These are phyloP conservation scores for Megalonaias nervosa DNA, from an alignment of 1,140 invertebrate genomes.

Conservation along the genomic window DNA sequence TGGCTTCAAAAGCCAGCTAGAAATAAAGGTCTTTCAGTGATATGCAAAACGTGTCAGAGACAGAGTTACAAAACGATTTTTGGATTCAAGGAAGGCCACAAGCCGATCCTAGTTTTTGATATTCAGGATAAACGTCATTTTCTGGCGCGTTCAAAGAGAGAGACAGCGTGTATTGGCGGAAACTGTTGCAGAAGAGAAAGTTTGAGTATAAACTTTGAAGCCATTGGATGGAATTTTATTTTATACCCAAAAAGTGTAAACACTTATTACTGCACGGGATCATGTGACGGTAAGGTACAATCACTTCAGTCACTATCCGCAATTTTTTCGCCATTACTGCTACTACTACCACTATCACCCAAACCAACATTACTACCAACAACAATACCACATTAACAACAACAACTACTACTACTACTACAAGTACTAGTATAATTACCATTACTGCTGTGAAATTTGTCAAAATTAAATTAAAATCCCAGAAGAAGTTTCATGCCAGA, in stretches of 20 bases:
- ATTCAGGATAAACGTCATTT: constrained; percentile 16
- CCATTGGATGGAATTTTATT: constrained; percentile 95
- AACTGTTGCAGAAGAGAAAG: constrained; percentile 86
- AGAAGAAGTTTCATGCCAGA: neutral
- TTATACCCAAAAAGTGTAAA: constrained; percentile 89
- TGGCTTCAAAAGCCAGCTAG: constrained; percentile 81
- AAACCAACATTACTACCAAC: too few relatives aligned
- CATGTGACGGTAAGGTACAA: constrained; percentile 75
- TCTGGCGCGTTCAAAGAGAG: constrained; percentile 11
- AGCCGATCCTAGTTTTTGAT: constrained; percentile 35
- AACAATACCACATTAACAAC: neutral
- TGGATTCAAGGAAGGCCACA: constrained; percentile 36
- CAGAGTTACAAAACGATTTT: constrained; percentile 43
- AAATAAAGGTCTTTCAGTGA: constrained; percentile 81
- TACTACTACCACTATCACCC: too few relatives aligned
- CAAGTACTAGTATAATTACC: too few relatives aligned
- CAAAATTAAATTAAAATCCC: neutral
- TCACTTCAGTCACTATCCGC: too few relatives aligned
- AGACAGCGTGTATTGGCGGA: constrained; percentile 25
- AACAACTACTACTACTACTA: neutral
- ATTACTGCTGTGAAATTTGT: neutral
- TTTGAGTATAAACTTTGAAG: constrained; percentile 92
- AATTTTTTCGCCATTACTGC: too few relatives aligned
- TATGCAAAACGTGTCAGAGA: constrained; percentile 80
- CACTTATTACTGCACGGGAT: constrained; percentile 94